A percentile compares a stretch with the other conserved stretches of the same genome.
Evolutionary conservation across 2,888 invertebrate species (phyloP).

Genomic region (Agrochola litura): DNA sequence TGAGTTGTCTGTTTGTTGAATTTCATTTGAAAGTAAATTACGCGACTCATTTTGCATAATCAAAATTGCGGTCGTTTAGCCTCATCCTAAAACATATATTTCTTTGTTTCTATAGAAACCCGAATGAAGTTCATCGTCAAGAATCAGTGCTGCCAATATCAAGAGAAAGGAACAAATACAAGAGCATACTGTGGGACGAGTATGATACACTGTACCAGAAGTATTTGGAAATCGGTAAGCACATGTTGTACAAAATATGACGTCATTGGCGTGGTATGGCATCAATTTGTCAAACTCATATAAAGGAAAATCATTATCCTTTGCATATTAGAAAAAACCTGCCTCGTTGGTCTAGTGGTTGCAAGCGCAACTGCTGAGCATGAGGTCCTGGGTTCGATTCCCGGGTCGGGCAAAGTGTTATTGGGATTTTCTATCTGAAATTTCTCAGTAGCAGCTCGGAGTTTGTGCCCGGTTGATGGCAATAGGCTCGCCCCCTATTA

Average conservation of each 20-base stretch:
- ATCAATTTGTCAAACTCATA: background rate
- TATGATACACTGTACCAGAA: constrained; percentile 98
- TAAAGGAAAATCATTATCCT: background rate
- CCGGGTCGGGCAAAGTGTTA: too few species aligned
- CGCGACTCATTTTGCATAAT: background rate
- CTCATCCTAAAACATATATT: background rate
- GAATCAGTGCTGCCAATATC: constrained; percentile 95
- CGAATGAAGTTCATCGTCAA: constrained; percentile 95
- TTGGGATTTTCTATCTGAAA: too few species aligned
- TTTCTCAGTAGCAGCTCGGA: too few species aligned
- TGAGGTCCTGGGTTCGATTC: too few species aligned
- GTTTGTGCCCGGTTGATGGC: too few species aligned
- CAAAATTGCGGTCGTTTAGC: background rate
- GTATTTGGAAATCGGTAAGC: constrained; percentile 97
- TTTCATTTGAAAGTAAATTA: background rate
- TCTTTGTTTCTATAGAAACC: constrained; percentile 91
- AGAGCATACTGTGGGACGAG: constrained; percentile 97
- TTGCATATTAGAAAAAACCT: background rate
- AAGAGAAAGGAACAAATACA: constrained; percentile 95
- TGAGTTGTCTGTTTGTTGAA: background rate
- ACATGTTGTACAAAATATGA: background rate
- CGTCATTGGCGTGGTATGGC: background rate
- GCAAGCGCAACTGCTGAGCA: too few species aligned
- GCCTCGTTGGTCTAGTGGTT: too few species aligned
- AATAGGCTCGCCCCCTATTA: too few species aligned